phyloP scores from a whole-genome alignment of 2,888 invertebrate species.

The Pasiphila rectangulata region DNA sequence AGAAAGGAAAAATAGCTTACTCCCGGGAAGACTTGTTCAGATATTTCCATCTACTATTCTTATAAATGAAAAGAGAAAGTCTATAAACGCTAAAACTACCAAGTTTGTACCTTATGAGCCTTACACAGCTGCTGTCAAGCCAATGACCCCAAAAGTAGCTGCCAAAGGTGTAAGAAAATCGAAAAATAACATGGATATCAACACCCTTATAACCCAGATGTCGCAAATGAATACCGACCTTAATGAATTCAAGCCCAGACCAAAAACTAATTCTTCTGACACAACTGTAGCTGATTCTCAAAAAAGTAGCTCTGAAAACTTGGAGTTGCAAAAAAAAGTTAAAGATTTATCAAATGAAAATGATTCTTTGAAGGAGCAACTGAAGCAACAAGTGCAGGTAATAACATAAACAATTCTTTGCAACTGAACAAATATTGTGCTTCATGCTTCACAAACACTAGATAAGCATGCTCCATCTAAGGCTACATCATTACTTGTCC shows the following conservation, averaged over 20 bases:
- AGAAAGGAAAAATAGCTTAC: constrained; percentile 45
- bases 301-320: constrained; percentile 62
- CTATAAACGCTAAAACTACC: constrained; percentile 83
- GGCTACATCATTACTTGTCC: too few species aligned
- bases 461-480: too few species aligned
- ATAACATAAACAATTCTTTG: background rate
- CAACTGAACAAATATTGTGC: background rate
- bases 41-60: constrained; percentile 83
- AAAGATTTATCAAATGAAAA: constrained; percentile 84
- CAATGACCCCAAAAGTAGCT: constrained; percentile 82
- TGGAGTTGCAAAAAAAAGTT: constrained; percentile 81
- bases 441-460: too few species aligned
- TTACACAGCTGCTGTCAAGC: constrained; percentile 91
- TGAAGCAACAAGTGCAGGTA: constrained; percentile 92
- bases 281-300: constrained; percentile 46
- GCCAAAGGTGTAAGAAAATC: constrained; percentile 64
- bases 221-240: constrained; percentile 84
- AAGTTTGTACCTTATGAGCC: constrained; percentile 95
- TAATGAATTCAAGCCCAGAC: constrained; percentile 79
- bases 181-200: constrained; percentile 83
- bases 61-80: constrained; percentile 77
- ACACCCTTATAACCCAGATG: constrained; percentile 85
- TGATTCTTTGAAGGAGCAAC: constrained; percentile 86
- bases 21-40: constrained; percentile 60
- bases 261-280: constrained; percentile 59